Percentiles rank a stretch among this genome's conserved stretches.
Evolutionary conservation across 1,140 invertebrate species (phyloP).

Genomic region (Diplogasteroides magnus): DNA sequence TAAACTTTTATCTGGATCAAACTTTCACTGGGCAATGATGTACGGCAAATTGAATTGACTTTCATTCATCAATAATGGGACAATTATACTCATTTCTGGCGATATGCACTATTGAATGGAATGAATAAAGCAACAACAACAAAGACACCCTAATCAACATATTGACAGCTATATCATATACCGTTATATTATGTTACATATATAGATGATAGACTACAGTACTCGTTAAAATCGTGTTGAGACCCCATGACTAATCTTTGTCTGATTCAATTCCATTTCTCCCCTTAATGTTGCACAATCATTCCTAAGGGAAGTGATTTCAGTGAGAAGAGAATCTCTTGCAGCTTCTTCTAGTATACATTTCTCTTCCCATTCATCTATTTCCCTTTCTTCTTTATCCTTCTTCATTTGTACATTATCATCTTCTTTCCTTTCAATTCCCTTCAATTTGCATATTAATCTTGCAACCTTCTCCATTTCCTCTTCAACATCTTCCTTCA

Average conservation of each 20-base stretch:
- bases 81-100: too few species aligned
- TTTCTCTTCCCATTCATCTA: not conserved
- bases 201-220: too few species aligned
- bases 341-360: conserved; percentile 15
- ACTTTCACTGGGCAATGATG: too few species aligned
- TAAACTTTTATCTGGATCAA: too few species aligned
- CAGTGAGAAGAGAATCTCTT: conserved; percentile 1
- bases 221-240: too few species aligned
- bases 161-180: too few species aligned
- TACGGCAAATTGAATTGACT: too few species aligned
- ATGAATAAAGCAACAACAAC: too few species aligned
- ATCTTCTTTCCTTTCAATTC: not conserved
- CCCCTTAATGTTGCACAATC: conserved; percentile 16
- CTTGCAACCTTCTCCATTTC: conserved; percentile 14
- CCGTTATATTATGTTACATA: too few species aligned
- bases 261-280: conserved; percentile 17
- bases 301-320: conserved; percentile 12
- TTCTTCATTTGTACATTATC: not conserved
- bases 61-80: too few species aligned
- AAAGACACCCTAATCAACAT: too few species aligned
- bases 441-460: conserved; percentile 9
- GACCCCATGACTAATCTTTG: not conserved
- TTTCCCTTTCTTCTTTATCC: conserved; percentile 2
- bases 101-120: too few species aligned
- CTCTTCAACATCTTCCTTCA: conserved; percentile 22